A percentile compares a stretch with the other conserved stretches of the same genome.
Conservation (phyloP, 2,113 vertebrate species). For the Progne subis region DNA sequence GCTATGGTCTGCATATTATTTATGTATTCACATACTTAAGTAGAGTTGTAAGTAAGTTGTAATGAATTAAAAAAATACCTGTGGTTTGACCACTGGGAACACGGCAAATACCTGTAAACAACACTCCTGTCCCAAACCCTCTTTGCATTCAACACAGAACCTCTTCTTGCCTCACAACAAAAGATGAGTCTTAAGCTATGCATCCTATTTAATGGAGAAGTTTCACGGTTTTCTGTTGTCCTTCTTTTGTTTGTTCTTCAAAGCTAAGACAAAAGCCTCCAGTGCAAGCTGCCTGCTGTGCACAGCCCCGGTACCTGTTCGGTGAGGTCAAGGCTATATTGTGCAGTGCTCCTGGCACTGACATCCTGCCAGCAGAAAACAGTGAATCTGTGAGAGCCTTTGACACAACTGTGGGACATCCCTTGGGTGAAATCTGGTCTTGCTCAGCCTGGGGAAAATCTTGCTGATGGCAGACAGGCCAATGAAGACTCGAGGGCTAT, state of each 20-base stretch:
- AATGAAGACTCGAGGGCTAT: accelerated
- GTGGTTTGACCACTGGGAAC: background rate
- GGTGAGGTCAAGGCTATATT: background rate
- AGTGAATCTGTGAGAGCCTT: accelerated
- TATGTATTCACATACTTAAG: background rate
- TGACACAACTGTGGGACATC: background rate
- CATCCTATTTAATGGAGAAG: background rate
- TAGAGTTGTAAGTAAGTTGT: background rate
- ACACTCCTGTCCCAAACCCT: background rate
- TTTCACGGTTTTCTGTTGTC: background rate
- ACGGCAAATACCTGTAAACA: background rate
- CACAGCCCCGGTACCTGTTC: accelerated
- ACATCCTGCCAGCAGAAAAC: background rate
- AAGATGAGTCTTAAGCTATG: background rate
- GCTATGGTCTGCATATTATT: background rate
- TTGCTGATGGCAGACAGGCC: background rate
- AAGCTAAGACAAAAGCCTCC: background rate
- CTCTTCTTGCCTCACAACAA: background rate
- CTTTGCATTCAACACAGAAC: background rate
- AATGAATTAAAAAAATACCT: constrained; percentile 7
- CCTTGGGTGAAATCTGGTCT: background rate
- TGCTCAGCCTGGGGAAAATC: background rate
- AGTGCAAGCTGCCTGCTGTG: background rate
- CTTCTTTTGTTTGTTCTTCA: background rate
- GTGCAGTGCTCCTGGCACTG: background rate